Base-by-base conservation (phyloP, 1,140 invertebrate species). In the Aplysia californica region DNA sequence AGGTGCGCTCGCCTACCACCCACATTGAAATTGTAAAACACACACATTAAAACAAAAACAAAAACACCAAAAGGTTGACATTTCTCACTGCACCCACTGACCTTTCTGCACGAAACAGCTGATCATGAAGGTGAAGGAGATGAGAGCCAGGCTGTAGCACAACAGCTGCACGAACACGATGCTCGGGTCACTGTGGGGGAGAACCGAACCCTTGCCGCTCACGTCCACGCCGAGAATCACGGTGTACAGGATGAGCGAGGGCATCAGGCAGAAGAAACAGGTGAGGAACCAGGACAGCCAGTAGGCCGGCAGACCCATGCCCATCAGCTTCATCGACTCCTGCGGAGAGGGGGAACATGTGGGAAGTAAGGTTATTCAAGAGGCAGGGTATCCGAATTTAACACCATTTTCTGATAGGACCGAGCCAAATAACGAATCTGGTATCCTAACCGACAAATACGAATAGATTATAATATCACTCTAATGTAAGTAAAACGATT, bases 281-380 rank as follows among this genome's bases (percentile, higher is more conserved):
- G 95, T 95, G 23, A 94, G 87, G 84, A 95, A 96, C 94, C 95
- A 96, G 0, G 95, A 94, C 4, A 92, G 85, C 95, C 95, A 96
- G 83, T 96, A 95, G 20, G 96, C 83, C 92, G 93, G 95, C 74
- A 93, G 93, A 15, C 92, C 92, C n/a, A 96, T 87, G 0, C 95
- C 95, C 95, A 96, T 96, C 85, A 96, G 94, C 87, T 94, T 95
- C 95, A 96, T 96, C 0, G 94, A 93, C 91, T 96, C 95, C 93
- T 95, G 76, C 10, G 20, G 2, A 65, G 36, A 71, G 1, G 23
- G n/a, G n/a, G n/a, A n/a, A n/a, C n/a, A n/a, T n/a, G n/a, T n/a
- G n/a, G n/a, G n/a, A n/a, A n/a, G n/a, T n/a, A n/a, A 61, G 15
- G 26, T 26, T 50, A 50, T 26, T 26, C 2, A 69, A 31, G 15